A percentile compares a stretch with the other conserved stretches of the same genome.
phyloP scores from a whole-genome alignment of 2,113 vertebrate species.

The Coptodon rendalli region DNA sequence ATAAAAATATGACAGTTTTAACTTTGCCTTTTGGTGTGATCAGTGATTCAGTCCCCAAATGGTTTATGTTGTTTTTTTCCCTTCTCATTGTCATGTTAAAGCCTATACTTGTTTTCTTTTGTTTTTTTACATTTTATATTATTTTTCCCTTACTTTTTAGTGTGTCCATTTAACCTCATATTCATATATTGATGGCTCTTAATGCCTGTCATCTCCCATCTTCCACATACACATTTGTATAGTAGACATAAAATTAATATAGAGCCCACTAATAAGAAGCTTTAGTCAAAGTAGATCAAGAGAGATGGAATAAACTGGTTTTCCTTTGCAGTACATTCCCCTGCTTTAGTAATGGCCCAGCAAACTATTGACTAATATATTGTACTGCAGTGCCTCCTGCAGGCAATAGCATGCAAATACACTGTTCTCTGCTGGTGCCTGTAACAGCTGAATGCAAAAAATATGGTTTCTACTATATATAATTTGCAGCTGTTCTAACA shows the following conservation, averaged over 20 bases:
- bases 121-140: neutral
- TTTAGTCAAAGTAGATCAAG: neutral
- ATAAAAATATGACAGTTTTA: neutral
- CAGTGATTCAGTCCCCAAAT: neutral
- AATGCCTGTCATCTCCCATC: neutral
- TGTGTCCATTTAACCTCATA: neutral
- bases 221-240: neutral
- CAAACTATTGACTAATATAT: neutral
- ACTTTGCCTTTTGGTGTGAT: neutral
- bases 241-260: neutral
- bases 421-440: neutral
- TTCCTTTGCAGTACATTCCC: neutral
- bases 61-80: neutral
- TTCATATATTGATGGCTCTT: neutral
- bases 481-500: neutral
- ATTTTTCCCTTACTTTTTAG: accelerated
- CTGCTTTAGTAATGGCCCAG: neutral
- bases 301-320: neutral
- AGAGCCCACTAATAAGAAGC: neutral
- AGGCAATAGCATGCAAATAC: neutral
- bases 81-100: neutral
- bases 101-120: neutral
- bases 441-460: neutral
- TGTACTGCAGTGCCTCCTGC: slow-evolving; percentile 24
- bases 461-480: neutral